These are phyloP conservation scores for Uria lomvia DNA, from an alignment of 2,113 vertebrate genomes.

Conservation along the genomic window DNA sequence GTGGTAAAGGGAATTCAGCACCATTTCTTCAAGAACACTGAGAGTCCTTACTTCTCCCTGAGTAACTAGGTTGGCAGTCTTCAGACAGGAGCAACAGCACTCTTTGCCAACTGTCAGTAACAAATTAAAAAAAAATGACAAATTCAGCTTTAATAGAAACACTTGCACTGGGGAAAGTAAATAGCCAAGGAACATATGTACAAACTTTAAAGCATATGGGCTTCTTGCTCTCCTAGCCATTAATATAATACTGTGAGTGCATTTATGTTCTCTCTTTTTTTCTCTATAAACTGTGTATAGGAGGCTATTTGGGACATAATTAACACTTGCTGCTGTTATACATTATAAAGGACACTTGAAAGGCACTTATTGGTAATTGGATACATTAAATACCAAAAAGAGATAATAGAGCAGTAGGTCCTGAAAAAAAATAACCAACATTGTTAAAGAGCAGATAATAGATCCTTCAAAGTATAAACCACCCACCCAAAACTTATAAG, in stretches of 20 bases:
- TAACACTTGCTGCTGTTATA: not conserved
- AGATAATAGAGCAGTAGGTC: not conserved
- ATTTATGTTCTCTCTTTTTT: not conserved
- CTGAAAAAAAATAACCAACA: not conserved
- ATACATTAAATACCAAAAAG: not conserved
- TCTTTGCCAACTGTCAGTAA: conserved; percentile 8
- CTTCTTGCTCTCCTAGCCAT: conserved; percentile 56
- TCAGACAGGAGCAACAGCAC: not conserved
- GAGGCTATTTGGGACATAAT: not conserved
- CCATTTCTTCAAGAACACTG: not conserved
- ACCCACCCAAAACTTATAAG: not conserved
- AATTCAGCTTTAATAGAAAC: conserved; percentile 35
- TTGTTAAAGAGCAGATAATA: not conserved
- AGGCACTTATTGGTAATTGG: not conserved
- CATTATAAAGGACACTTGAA: not conserved
- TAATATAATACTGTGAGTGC: conserved; percentile 51
- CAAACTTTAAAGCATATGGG: conserved; percentile 60
- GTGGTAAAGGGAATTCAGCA: not conserved
- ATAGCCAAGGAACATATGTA: conserved; percentile 46
- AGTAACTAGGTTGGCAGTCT: conserved; percentile 18
- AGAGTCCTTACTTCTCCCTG: not conserved
- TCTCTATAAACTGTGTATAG: not conserved
- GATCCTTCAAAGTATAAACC: not conserved
- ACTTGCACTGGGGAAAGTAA: not conserved
- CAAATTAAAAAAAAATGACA: conserved; percentile 38